Conservation (phyloP, 2,797 vertebrate species). For the Gymnothorax reevesii region DNA sequence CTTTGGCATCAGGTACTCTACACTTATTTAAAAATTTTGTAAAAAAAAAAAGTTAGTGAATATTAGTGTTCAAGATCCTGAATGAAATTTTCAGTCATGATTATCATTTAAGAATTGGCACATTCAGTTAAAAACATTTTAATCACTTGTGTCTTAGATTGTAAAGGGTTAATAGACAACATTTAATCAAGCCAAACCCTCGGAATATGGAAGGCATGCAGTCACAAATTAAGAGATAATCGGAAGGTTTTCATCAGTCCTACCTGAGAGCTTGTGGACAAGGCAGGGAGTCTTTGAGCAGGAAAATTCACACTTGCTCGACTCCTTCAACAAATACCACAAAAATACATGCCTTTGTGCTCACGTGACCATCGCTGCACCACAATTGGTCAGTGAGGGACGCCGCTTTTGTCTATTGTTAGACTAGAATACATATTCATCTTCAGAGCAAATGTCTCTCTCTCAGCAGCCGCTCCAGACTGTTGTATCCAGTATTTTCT, state of each 20-base stretch:
- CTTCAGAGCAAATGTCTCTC: background rate
- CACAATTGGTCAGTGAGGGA: conserved; percentile 54
- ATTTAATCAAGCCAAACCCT: background rate
- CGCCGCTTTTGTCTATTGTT: conserved; percentile 67
- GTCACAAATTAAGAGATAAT: background rate
- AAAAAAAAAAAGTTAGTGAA: too few species aligned
- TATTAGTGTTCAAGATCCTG: too few species aligned
- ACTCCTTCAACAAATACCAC: conserved; percentile 55
- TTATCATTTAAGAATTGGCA: too few species aligned
- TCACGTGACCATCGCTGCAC: conserved; percentile 58
- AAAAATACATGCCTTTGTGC: conserved; percentile 59
- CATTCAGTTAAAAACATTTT: too few species aligned
- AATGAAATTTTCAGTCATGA: too few species aligned
- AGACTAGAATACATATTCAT: conserved; percentile 48
- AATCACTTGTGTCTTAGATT: too few species aligned
- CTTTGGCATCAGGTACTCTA: background rate
- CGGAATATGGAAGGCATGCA: background rate
- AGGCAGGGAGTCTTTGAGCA: conserved; percentile 36
- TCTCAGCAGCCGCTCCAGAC: background rate
- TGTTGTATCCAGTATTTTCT: background rate
- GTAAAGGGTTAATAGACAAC: too few species aligned
- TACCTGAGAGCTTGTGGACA: conserved; percentile 59
- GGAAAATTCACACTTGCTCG: conserved; percentile 56
- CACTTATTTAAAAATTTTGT: background rate
- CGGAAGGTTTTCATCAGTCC: conserved; percentile 40